phyloP scores from a whole-genome alignment of 2,888 invertebrate genomes.

The Chesias legatella region DNA sequence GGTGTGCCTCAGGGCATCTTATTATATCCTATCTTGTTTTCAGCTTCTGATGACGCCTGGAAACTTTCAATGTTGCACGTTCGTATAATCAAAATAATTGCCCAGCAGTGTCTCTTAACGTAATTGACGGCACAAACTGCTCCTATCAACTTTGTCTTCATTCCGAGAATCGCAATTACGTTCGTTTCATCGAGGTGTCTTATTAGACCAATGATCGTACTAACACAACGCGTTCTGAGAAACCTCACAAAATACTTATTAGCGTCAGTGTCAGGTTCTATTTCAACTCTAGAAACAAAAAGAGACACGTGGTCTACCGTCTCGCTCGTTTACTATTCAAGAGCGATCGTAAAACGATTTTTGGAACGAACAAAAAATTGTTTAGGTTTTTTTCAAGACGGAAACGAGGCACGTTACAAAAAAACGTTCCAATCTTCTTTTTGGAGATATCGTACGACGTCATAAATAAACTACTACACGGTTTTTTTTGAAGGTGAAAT shows the following conservation, averaged over 20 bases:
- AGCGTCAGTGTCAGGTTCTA: constrained; percentile 59
- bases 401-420: constrained; percentile 42
- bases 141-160: constrained; percentile 35
- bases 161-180: constrained; percentile 42
- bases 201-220: constrained; percentile 49
- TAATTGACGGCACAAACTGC: constrained; percentile 25
- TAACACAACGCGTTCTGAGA: constrained; percentile 56
- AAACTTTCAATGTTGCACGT: constrained; percentile 1
- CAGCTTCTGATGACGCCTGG: constrained; percentile 5
- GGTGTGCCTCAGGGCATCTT: constrained; percentile 11
- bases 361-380: constrained; percentile 68
- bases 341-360: constrained; percentile 74
- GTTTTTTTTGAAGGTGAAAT: constrained; percentile 55
- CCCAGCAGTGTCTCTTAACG: constrained; percentile 21
- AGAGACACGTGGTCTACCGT: constrained; percentile 36
- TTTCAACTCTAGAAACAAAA: constrained; percentile 44
- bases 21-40: constrained; percentile 7
- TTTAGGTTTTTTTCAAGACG: constrained; percentile 71
- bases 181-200: constrained; percentile 42
- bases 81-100: constrained; percentile 20
- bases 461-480: constrained; percentile 69
- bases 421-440: constrained; percentile 54
- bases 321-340: constrained; percentile 68
- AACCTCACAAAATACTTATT: constrained; percentile 58
- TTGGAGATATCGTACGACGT: constrained; percentile 64